Conservation (phyloP, 2,797 vertebrate species). For the Clarias platycephalus region DNA sequence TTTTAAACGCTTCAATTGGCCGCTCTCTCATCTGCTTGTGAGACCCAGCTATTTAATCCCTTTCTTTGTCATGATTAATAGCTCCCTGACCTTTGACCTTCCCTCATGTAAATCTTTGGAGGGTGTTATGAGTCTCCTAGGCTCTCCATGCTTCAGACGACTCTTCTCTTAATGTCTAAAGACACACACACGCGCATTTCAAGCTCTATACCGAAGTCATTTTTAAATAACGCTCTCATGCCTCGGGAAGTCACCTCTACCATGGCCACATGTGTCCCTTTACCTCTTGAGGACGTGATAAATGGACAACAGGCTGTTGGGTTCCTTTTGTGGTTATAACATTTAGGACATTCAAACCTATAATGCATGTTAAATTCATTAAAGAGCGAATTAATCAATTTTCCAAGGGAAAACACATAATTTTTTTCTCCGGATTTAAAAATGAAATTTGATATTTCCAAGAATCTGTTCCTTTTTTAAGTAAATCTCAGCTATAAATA, state of each 20-base stretch:
- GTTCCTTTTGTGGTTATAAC: slow-evolving; percentile 70
- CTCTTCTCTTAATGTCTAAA: slow-evolving; percentile 50
- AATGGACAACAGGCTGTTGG: slow-evolving; percentile 74
- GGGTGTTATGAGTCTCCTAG: slow-evolving; percentile 61
- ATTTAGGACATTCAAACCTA: slow-evolving; percentile 72
- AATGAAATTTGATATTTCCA: not conserved
- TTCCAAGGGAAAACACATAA: not conserved
- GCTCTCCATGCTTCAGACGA: slow-evolving; percentile 58
- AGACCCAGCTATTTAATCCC: slow-evolving; percentile 73
- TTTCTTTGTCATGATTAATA: slow-evolving; percentile 74
- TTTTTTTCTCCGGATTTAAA: not conserved
- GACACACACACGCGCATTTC: slow-evolving; percentile 13
- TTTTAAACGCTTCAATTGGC: slow-evolving; percentile 69
- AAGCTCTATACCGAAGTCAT: slow-evolving; percentile 38
- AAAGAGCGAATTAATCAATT: slow-evolving; percentile 40
- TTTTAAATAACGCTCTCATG: slow-evolving; percentile 59
- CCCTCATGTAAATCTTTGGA: slow-evolving; percentile 68
- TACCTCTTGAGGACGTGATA: slow-evolving; percentile 73
- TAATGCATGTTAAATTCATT: slow-evolving; percentile 61
- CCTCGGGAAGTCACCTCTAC: slow-evolving; percentile 60
- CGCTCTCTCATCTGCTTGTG: slow-evolving; percentile 66
- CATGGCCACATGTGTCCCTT: slow-evolving; percentile 50
- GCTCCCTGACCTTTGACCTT: slow-evolving; percentile 72
- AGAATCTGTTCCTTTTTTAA: slow-evolving; percentile 1
- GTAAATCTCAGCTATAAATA: not conserved